Evolutionary conservation across 2,797 vertebrate genomes (phyloP).

Genomic region (Cheirogaleus major): DNA sequence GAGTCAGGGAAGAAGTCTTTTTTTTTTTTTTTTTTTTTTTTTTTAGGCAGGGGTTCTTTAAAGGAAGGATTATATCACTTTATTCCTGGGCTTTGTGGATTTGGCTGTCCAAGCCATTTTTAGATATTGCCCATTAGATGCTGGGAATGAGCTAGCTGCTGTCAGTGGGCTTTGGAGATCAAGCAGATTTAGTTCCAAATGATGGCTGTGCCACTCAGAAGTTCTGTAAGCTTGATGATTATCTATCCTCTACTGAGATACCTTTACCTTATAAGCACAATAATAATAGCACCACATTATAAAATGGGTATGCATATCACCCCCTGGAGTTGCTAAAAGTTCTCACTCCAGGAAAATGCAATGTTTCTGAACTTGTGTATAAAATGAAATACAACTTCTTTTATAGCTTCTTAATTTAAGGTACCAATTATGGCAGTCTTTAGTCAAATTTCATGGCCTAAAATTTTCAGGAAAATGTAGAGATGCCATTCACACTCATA

Average conservation of each 20-base stretch:
- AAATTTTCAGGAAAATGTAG: constrained; percentile 29
- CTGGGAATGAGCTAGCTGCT: fast-evolving
- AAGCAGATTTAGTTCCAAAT: background rate
- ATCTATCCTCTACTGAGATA: background rate
- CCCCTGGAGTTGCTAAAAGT: background rate
- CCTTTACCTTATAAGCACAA: background rate
- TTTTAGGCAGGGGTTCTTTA: background rate
- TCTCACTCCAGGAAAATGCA: background rate
- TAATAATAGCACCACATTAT: background rate
- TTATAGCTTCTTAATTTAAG: constrained; percentile 33
- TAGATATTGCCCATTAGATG: background rate
- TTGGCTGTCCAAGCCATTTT: background rate
- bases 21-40: background rate
- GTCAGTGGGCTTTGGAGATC: background rate
- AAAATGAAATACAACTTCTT: constrained; percentile 26
- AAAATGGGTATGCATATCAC: background rate
- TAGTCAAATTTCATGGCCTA: background rate
- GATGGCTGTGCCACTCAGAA: background rate
- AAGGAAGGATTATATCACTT: background rate
- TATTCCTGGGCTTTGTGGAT: background rate
- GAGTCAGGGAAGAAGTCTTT: background rate
- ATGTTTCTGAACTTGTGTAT: background rate
- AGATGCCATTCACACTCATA: background rate
- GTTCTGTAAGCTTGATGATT: background rate
- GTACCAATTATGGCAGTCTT: background rate